Conservation (phyloP, 2,888 invertebrate species). For the Polymixis flavicincta region DNA sequence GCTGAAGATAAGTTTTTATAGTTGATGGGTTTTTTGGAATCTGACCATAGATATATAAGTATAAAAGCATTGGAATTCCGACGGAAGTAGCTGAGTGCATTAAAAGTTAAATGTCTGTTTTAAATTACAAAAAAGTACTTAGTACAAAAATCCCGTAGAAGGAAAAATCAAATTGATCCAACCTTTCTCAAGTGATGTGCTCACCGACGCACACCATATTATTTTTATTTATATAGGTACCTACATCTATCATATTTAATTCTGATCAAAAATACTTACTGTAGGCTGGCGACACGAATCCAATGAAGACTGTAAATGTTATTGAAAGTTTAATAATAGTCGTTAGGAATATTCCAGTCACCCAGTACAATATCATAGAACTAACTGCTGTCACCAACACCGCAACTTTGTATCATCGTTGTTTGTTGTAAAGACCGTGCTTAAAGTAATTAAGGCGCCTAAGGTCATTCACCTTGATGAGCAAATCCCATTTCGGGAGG, state of each 20-base stretch:
- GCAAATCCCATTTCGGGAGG: neutral
- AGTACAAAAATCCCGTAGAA: neutral
- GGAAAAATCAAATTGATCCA: neutral
- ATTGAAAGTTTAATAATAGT: neutral
- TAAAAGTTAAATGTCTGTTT: too few relatives aligned
- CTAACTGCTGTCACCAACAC: neutral
- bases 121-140: neutral
- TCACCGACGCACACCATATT: neutral
- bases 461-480: neutral
- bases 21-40: too few relatives aligned
- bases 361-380: neutral
- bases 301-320: conserved; percentile 34
- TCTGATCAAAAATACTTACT: conserved; percentile 28
- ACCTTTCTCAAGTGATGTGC: neutral
- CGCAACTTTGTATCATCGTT: neutral
- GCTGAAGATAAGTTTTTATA: too few relatives aligned
- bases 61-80: too few relatives aligned
- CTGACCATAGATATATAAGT: too few relatives aligned
- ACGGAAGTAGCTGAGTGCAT: too few relatives aligned
- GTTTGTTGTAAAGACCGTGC: neutral
- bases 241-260: neutral
- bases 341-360: neutral
- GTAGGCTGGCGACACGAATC: conserved; percentile 3
- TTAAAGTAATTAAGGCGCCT: neutral
- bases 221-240: neutral